Conservation (phyloP, 2,888 invertebrate species). For the Platycheirus rosarum region DNA sequence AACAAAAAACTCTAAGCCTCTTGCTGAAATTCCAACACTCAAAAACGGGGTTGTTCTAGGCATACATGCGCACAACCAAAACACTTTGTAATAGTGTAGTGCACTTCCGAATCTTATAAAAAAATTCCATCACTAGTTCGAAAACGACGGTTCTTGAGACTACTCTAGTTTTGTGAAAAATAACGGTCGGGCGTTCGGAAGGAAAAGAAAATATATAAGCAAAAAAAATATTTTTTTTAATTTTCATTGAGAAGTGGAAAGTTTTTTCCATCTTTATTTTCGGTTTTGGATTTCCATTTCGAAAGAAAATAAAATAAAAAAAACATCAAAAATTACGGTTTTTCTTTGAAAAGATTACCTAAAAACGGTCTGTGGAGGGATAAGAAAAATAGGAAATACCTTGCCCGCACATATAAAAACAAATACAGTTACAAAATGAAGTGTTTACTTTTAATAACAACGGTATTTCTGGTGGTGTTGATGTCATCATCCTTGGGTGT, state of each 20-base stretch:
- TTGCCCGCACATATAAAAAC: constrained; percentile 44
- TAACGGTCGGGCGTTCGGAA: constrained; percentile 54
- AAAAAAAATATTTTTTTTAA: constrained; percentile 10
- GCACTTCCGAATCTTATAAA: constrained; percentile 60
- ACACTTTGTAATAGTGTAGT: constrained; percentile 44
- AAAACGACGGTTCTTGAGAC: constrained; percentile 68
- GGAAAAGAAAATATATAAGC: constrained; percentile 17
- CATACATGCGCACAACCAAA: constrained; percentile 45
- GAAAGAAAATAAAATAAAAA: not conserved
- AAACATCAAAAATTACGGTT: not conserved
- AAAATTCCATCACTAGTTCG: constrained; percentile 73
- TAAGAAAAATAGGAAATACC: constrained; percentile 31
- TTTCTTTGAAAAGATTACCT: constrained; percentile 5
- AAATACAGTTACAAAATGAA: constrained; percentile 77
- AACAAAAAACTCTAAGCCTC: constrained; percentile 14
- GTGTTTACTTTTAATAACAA: constrained; percentile 80
- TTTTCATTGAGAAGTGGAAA: constrained; percentile 6
- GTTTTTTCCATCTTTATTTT: constrained; percentile 7
- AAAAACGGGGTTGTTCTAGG: constrained; percentile 26
- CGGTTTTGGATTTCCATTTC: constrained; percentile 24
- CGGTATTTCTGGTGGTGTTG: constrained; percentile 81
- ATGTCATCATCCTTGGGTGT: constrained; percentile 78
- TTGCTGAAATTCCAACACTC: constrained; percentile 45
- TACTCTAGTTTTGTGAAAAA: constrained; percentile 30
- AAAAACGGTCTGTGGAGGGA: constrained; percentile 28